These are phyloP conservation scores for Proisotoma minuta DNA, from an alignment of 2,888 invertebrate genomes.

Conservation along the genomic window DNA sequence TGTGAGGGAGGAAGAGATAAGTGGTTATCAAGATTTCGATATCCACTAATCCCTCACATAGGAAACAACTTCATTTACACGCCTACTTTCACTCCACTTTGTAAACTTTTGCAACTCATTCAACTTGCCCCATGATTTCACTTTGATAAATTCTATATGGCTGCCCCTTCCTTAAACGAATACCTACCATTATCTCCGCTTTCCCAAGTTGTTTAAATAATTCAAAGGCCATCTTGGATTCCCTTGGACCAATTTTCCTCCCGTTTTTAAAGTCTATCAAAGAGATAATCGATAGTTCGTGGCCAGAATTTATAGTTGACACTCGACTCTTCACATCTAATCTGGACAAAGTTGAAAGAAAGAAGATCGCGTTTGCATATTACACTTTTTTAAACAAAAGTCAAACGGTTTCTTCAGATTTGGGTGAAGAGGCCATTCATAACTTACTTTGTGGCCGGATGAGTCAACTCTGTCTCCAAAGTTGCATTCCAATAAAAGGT, in stretches of 20 bases:
- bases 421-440: neutral
- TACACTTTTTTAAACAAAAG: no score
- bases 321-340: constrained; percentile 44
- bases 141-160: no score
- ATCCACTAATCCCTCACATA: no score
- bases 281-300: constrained; percentile 48
- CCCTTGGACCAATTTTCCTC: constrained; percentile 42
- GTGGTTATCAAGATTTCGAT: no score
- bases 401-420: neutral
- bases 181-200: constrained; percentile 42
- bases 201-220: constrained; percentile 47
- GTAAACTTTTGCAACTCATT: no score
- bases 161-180: no score
- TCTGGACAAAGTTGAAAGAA: constrained; percentile 28
- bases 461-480: constrained; percentile 36
- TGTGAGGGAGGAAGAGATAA: no score
- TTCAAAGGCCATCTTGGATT: constrained; percentile 48
- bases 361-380: no score
- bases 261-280: constrained; percentile 48
- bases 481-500: constrained; percentile 45
- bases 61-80: no score
- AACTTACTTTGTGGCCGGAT: constrained; percentile 47
- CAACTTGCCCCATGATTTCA: no score
- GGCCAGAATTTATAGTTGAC: constrained; percentile 45
- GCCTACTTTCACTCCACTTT: no score